A percentile compares a stretch with the other conserved stretches of the same genome.
Conservation (phyloP, 2,888 invertebrate species). For the Emesis russula region DNA sequence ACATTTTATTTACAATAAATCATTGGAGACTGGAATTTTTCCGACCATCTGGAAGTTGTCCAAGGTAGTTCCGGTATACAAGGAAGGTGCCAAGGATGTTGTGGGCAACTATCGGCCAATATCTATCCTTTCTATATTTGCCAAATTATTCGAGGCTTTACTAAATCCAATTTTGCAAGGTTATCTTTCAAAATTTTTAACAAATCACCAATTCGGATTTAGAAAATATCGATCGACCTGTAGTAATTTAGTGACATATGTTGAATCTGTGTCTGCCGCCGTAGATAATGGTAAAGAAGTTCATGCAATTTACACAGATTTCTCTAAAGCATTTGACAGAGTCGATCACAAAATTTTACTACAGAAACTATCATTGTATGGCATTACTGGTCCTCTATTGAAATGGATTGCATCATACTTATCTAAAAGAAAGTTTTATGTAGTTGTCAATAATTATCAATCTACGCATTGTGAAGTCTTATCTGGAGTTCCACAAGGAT, state of each 20-base stretch:
- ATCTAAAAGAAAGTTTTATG: conserved; percentile 44
- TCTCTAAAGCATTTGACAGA: conserved; percentile 56
- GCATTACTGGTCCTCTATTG: neutral
- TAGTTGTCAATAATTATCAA: conserved; percentile 60
- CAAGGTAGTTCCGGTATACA: conserved; percentile 8
- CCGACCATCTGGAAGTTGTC: conserved; percentile 30
- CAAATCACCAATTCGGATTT: conserved; percentile 53
- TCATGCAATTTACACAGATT: conserved; percentile 57
- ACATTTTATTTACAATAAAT: conserved; percentile 34
- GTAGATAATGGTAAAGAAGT: conserved; percentile 57
- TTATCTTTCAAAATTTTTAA: conserved; percentile 10
- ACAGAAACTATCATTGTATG: conserved; percentile 22
- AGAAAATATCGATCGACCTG: conserved; percentile 57
- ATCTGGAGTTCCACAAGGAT: too few species aligned
- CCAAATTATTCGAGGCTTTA: conserved; percentile 31
- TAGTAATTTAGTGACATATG: conserved; percentile 57
- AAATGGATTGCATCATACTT: conserved; percentile 31
- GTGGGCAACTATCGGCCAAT: conserved; percentile 33
- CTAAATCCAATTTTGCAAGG: neutral
- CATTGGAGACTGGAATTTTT: conserved; percentile 28
- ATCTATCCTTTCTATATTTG: conserved; percentile 28
- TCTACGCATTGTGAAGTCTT: neutral
- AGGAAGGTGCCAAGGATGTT: neutral
- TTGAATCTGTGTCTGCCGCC: conserved; percentile 35
- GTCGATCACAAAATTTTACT: conserved; percentile 57